Percentiles rank a stretch among this genome's conserved stretches.
phyloP scores from a whole-genome alignment of 2,888 invertebrate genomes.

The Tetropium fuscum region DNA sequence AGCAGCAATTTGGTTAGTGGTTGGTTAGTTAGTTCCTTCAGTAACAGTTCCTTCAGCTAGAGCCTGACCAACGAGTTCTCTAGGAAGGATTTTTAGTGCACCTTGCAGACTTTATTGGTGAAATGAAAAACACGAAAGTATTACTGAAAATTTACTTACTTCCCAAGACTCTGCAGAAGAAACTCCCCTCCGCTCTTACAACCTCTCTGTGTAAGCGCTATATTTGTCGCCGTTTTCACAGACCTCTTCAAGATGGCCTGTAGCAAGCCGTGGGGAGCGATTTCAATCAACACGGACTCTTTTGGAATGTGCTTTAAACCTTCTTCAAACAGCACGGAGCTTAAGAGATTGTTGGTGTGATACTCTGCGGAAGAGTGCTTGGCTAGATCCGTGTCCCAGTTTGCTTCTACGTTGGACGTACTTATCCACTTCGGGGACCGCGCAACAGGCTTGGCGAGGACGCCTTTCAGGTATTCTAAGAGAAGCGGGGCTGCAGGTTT shows the following conservation, averaged over 20 bases:
- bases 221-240: constrained; percentile 76
- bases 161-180: constrained; percentile 74
- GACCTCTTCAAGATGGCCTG: constrained; percentile 89
- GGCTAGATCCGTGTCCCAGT: constrained; percentile 71
- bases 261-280: constrained; percentile 90
- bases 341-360: constrained; percentile 76
- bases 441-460: constrained; percentile 66
- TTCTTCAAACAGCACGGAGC: constrained; percentile 85
- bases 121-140: background rate
- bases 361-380: constrained; percentile 74
- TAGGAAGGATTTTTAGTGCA: too few species aligned
- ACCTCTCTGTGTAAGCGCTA: constrained; percentile 81
- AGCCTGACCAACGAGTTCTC: too few species aligned
- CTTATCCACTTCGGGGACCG: constrained; percentile 75
- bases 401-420: constrained; percentile 72
- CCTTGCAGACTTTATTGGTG: too few species aligned
- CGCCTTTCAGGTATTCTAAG: constrained; percentile 63
- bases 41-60: too few species aligned
- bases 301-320: constrained; percentile 82
- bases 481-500: constrained; percentile 65
- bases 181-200: constrained; percentile 75
- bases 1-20: too few species aligned
- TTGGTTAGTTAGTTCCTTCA: too few species aligned
- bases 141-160: constrained; percentile 64
- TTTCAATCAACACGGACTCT: constrained; percentile 87